Evolutionary conservation across 1,140 invertebrate species (phyloP), one percentile per base, ranked within the genome.

Genomic region (Papilio aristodemus): DNA sequence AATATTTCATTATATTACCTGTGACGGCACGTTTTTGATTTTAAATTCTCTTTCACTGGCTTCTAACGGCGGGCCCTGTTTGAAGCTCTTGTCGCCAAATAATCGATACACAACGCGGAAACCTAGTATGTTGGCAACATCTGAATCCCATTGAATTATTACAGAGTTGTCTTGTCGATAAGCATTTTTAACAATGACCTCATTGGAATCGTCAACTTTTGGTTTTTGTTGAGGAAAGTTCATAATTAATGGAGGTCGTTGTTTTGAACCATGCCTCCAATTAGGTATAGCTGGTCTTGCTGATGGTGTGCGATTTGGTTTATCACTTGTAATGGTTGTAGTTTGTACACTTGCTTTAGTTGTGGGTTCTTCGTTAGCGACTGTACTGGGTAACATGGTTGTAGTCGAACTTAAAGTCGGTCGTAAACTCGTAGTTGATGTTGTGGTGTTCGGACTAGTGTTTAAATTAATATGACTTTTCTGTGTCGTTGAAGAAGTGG

Each of bases 81-180:
- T 97, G 86, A 98, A 98, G 70, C 93, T 95, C 75, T 96, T 95
- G 75, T 98, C 97, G 0, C 97, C 97, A 80, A 98, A 98, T 10
- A 98, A 89, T 62, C 97, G 89, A 84, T 98, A 98, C 8, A 98
- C 96, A 8, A 98, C 96, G 62, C 97, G 93, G 80, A 98, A 98
- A 11, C 97, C 97, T 0, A 97, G 90, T 73, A 97, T 96, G 78
- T 97, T 97, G 0, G 94, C 93, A 0, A 95, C 95, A 75, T 97
- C 95, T 1, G 96, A 97, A 79, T 97, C 96, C 97, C 97, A 98
- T 78, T 97, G 95, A 64, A 98, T 97, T 50, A 97, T 96, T 0
- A 98, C 95, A 0, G 96, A 95, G 81, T 96, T 97, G 67, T 97
- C 96, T 87, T 97, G 95, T 71, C 97, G 91, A 76, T 96, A 95